Evolutionary conservation across 2,797 vertebrate genomes (phyloP), one percentile per base, ranked within the genome.

Genomic region (Hemitrygon akajei): DNA sequence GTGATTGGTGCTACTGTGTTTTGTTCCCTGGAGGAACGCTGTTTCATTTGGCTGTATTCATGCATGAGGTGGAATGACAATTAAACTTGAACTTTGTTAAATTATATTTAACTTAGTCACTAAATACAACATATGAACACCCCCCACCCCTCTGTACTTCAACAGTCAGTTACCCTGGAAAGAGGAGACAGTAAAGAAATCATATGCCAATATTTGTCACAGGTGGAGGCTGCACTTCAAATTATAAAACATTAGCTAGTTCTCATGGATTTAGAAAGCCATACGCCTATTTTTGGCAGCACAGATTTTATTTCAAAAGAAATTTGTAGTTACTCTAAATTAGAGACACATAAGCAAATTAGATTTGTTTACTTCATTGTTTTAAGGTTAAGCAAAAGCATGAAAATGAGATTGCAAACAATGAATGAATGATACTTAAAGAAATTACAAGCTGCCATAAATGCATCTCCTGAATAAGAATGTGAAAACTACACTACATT

Each of bases 401-500:
- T 58, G 60, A n/a, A 14, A n/a, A 27, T 30, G n/a, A 58, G 56
- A 34, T 40, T 73, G 22, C 37, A 40, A 91, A 91, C 63, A 71
- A 73, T 10, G n/a, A 18, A 16, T 37, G n/a, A 91, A 9, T 91
- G 37, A 91, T 69, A n/a, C 34, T 91, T 30, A 91, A 91, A 3
- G 89, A 91, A 91, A 91, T 91, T 91, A 91, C 34, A 91, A 34
- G 66, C 34, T 91, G 40, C 22, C 22, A 73, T 73, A 40, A 40
- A 22, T 47, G 69, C 60, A 91, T 91, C 40, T 91, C 71, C 89
- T 91, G n/a, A 91, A 91, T 73, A 34, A 2, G 37, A 91, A 91
- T 91, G 66, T 37, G 66, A 91, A 91, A 91, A 91, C 71, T 91
- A 91, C n/a, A 91, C 25, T 69, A 37, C 37, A 37, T 91, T 69